Evolutionary conservation across 1,140 invertebrate species (phyloP).

Genomic region (Drosophila lacertosa): DNA sequence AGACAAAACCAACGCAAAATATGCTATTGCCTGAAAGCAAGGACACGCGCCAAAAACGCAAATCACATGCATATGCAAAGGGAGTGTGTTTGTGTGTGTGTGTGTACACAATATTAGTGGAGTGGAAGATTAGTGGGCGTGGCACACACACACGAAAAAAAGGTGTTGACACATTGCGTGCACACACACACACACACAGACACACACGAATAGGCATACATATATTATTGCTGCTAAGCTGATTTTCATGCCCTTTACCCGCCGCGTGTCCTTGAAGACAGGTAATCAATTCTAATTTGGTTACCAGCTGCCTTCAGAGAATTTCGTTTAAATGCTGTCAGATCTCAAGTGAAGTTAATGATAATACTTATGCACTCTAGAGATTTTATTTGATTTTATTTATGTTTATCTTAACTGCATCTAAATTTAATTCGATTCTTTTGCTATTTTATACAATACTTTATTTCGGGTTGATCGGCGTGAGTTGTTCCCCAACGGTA

Average conservation of each 20-base stretch:
- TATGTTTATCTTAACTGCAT: slow-evolving; percentile 4
- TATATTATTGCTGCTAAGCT: slow-evolving; percentile 68
- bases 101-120: slow-evolving; percentile 52
- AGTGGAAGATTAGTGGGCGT: slow-evolving; percentile 55
- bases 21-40: slow-evolving; percentile 62
- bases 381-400: neutral
- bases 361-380: neutral
- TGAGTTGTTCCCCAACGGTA: neutral
- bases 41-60: slow-evolving; percentile 31
- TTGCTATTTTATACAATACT: slow-evolving; percentile 13
- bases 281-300: slow-evolving; percentile 76
- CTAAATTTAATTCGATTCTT: slow-evolving; percentile 22
- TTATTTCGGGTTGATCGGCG: neutral
- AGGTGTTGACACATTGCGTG: slow-evolving; percentile 77
- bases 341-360: slow-evolving; percentile 1
- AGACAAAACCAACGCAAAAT: slow-evolving; percentile 20
- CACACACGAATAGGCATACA: neutral
- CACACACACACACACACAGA: slow-evolving; percentile 26
- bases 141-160: slow-evolving; percentile 43
- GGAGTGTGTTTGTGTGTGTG: slow-evolving; percentile 14
- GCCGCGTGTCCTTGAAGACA: slow-evolving; percentile 32
- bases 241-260: slow-evolving; percentile 56
- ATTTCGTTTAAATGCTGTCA: neutral
- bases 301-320: slow-evolving; percentile 12
- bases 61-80: slow-evolving; percentile 43